Conservation (phyloP, 1,140 invertebrate genomes). For the Neoseiulus cucumeris region DNA sequence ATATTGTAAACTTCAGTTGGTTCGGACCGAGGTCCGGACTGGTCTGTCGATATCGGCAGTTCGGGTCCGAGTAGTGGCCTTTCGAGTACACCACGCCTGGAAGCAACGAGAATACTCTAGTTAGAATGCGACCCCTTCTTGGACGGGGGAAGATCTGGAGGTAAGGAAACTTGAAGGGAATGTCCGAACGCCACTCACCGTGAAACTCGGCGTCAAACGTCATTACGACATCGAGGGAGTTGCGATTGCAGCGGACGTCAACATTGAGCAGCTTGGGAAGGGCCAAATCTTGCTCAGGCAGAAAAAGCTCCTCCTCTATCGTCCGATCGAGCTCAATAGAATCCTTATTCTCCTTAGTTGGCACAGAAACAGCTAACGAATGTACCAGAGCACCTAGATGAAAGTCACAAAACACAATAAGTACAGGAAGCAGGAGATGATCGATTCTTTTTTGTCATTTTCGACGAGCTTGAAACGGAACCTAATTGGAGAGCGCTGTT, state of each 20-base stretch:
- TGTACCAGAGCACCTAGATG: not conserved
- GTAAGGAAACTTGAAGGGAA: not conserved
- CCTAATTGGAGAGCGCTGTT: too few species aligned
- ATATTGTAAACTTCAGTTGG: not conserved
- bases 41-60: not conserved
- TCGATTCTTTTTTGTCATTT: not conserved
- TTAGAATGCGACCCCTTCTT: too few species aligned
- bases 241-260: not conserved
- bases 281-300: not conserved
- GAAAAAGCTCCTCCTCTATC: not conserved
- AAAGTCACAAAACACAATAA: not conserved
- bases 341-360: not conserved
- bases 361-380: not conserved
- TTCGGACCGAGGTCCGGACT: not conserved
- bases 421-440: not conserved
- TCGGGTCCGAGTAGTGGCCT: not conserved
- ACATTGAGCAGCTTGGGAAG: not conserved
- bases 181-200: not conserved
- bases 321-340: not conserved
- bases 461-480: too few species aligned
- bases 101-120: not conserved
- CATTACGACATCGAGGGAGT: conserved; percentile 1
- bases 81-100: not conserved
- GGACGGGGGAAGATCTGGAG: too few species aligned
- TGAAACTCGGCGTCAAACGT: not conserved